A percentile compares a stretch with the other conserved stretches of the same genome.
These are phyloP conservation scores for Murina feae DNA, from an alignment of 2,113 vertebrate species.

Conservation along the genomic window DNA sequence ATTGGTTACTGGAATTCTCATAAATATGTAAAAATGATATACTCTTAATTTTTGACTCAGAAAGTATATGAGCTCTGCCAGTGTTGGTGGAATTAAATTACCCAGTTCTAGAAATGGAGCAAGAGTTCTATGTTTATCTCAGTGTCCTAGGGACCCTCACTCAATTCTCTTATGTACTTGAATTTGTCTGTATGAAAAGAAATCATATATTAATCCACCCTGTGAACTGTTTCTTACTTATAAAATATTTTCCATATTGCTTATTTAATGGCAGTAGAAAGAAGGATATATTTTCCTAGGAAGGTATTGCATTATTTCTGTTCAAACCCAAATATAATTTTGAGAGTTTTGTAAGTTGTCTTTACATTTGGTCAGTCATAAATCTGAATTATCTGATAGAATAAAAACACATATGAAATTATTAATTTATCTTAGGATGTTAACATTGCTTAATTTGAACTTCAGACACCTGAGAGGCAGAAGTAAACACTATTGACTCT, in stretches of 20 bases:
- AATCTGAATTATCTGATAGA: conserved; percentile 29
- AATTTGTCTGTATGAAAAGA: conserved; percentile 62
- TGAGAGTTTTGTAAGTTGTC: conserved; percentile 29
- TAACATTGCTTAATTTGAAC: conserved; percentile 20
- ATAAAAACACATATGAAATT: conserved; percentile 23
- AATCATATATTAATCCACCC: conserved; percentile 59
- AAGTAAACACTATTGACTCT: background rate
- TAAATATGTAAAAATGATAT: background rate
- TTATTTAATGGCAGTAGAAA: conserved; percentile 69
- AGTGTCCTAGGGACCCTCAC: conserved; percentile 50
- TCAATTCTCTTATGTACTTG: conserved; percentile 63
- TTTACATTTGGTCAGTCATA: conserved; percentile 21
- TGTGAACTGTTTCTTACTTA: conserved; percentile 46
- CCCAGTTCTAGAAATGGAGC: background rate
- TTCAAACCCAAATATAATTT: conserved; percentile 67
- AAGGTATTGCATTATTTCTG: conserved; percentile 72
- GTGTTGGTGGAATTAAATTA: background rate
- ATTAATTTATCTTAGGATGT: background rate
- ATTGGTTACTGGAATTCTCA: background rate
- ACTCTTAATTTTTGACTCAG: background rate
- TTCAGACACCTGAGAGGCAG: background rate
- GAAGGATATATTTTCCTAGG: conserved; percentile 65
- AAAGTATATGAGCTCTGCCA: background rate
- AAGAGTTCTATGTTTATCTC: conserved; percentile 41
- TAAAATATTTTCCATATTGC: conserved; percentile 72